Conservation (phyloP, 2,888 invertebrate genomes). For the Oxyteleia sp. region DNA sequence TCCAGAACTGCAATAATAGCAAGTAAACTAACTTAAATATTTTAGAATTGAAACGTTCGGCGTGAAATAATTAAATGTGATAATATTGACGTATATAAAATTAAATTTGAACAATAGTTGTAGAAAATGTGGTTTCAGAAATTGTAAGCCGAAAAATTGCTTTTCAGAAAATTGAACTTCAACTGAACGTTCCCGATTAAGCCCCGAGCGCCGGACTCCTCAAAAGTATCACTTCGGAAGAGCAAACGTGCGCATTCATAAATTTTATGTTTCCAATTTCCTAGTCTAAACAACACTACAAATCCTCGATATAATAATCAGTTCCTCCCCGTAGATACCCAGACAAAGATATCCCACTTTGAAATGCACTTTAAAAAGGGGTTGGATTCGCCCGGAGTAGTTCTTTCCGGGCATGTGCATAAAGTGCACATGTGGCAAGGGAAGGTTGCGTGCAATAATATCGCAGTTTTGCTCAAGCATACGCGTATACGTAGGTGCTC, state of each 20-base stretch:
- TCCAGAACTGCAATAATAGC: too few relatives aligned
- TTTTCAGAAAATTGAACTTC: too few relatives aligned
- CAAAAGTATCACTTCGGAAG: not conserved
- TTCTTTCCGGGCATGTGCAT: constrained; percentile 27
- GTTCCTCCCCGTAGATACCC: constrained; percentile 1
- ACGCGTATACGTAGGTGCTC: constrained; percentile 8
- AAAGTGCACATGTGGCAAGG: constrained; percentile 33
- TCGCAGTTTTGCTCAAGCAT: constrained; percentile 40
- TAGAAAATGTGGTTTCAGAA: too few relatives aligned
- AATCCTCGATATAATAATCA: constrained; percentile 24
- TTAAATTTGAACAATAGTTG: too few relatives aligned
- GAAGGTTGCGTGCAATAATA: constrained; percentile 52
- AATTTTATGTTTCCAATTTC: not conserved
- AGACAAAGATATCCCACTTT: constrained; percentile 12
- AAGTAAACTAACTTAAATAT: too few relatives aligned
- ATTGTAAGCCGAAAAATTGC: too few relatives aligned
- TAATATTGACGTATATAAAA: too few relatives aligned
- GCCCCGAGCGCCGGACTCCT: not conserved
- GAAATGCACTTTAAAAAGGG: constrained; percentile 30
- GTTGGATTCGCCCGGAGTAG: constrained; percentile 12
- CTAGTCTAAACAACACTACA: not conserved
- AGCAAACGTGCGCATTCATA: not conserved
- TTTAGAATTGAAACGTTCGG: too few relatives aligned
- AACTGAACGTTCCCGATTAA: too few relatives aligned
- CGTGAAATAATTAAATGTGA: too few relatives aligned